Conservation (phyloP, 1,140 invertebrate species). For the Contarinia nasturtii region DNA sequence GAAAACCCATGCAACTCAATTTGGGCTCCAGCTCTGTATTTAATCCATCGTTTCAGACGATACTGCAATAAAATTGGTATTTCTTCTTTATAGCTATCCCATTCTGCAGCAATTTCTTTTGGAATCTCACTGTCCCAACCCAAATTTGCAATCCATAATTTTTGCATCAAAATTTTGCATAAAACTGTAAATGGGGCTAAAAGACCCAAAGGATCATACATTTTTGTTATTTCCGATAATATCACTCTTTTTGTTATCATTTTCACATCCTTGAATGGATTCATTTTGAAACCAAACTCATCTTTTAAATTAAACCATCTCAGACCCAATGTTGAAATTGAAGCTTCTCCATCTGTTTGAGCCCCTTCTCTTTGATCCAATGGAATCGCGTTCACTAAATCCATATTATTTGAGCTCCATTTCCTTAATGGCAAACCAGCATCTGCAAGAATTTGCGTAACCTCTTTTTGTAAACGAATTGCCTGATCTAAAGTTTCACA, state of each 20-base stretch:
- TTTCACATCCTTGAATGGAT: background rate
- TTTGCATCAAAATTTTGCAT: background rate
- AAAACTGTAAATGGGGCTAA: background rate
- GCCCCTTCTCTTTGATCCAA: background rate
- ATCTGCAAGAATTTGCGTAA: background rate
- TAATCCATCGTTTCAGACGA: slow-evolving; percentile 6
- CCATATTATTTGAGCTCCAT: slow-evolving; percentile 4
- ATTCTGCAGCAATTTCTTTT: slow-evolving; percentile 4
- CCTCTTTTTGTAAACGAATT: background rate
- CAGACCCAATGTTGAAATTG: background rate
- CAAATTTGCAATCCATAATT: slow-evolving; percentile 5
- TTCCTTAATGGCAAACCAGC: slow-evolving; percentile 4
- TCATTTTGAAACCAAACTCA: background rate
- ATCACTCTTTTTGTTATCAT: background rate
- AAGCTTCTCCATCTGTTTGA: background rate
- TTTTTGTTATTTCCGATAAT: background rate
- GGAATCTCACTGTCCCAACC: slow-evolving; percentile 16
- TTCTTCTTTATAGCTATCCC: slow-evolving; percentile 6
- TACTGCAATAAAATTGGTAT: slow-evolving; percentile 7
- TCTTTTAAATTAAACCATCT: background rate
- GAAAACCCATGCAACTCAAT: slow-evolving; percentile 17
- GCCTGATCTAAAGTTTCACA: slow-evolving; percentile 8
- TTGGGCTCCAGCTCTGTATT: background rate
- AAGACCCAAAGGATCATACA: background rate
- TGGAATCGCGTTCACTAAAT: slow-evolving; percentile 2